Evolutionary conservation across 2,888 invertebrate genomes (phyloP).

Genomic region (Luffia ferchaultella): DNA sequence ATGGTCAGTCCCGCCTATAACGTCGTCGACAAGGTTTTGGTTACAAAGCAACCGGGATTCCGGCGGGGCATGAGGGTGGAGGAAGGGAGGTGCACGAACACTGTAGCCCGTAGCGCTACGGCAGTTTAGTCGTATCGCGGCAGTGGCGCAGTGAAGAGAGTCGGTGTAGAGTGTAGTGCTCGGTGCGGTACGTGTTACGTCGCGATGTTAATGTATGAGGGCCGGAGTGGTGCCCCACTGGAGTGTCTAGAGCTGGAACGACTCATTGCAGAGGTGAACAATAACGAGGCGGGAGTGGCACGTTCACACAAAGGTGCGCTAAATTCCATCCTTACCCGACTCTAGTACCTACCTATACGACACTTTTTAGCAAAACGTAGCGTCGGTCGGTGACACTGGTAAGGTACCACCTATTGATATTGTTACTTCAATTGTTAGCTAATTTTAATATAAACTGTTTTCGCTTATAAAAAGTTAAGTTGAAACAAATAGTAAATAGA

Average conservation of each 20-base stretch:
- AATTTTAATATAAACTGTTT: too few relatives aligned
- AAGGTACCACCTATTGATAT: too few relatives aligned
- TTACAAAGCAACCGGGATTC: neutral
- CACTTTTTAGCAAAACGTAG: too few relatives aligned
- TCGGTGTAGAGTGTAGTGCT: slow-evolving; percentile 14
- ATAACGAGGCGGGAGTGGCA: slow-evolving; percentile 18
- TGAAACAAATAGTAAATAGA: too few relatives aligned
- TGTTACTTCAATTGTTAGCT: too few relatives aligned
- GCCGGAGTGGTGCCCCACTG: slow-evolving; percentile 29
- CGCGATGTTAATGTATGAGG: slow-evolving; percentile 35
- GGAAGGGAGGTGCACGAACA: neutral
- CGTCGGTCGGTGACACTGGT: too few relatives aligned
- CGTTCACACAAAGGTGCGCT: too few relatives aligned
- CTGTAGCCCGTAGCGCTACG: neutral
- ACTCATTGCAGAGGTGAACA: slow-evolving; percentile 45
- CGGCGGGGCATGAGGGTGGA: neutral
- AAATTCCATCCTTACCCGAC: too few relatives aligned
- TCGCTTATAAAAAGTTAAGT: too few relatives aligned
- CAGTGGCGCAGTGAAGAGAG: slow-evolving; percentile 9
- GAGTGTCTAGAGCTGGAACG: slow-evolving; percentile 43
- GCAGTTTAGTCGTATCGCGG: slow-evolving; percentile 17
- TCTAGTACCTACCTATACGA: too few relatives aligned
- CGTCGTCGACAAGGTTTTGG: neutral
- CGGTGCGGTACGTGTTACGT: neutral
- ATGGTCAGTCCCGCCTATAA: neutral